phyloP scores from a whole-genome alignment of 2,113 vertebrate genomes.

The Nothobranchius kuhntae region DNA sequence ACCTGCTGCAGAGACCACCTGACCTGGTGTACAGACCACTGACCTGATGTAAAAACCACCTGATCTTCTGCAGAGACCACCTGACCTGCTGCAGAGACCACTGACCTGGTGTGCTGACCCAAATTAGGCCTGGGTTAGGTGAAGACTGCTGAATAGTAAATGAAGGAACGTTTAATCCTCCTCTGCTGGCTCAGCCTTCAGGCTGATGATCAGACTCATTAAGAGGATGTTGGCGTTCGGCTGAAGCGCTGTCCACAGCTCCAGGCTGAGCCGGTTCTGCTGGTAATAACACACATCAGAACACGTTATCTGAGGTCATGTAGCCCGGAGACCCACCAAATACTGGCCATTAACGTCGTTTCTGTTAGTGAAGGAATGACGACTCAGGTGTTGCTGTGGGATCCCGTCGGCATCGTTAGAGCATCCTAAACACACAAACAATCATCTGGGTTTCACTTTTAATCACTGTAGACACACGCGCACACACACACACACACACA shows the following conservation, averaged over 20 bases:
- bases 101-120: slow-evolving; percentile 1
- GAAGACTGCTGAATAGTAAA: slow-evolving; percentile 25
- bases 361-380: not conserved
- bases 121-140: not conserved
- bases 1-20: no score
- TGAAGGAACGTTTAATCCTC: slow-evolving; percentile 47
- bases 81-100: not conserved
- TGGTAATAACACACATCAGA: slow-evolving; percentile 21
- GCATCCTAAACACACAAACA: no score
- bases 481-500: no score
- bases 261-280: slow-evolving; percentile 52
- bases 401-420: no score
- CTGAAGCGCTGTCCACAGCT: slow-evolving; percentile 46
- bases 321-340: slow-evolving; percentile 12
- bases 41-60: no score
- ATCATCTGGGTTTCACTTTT: no score
- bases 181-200: slow-evolving; percentile 26
- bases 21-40: no score
- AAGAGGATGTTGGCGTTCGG: slow-evolving; percentile 40
- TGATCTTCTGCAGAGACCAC: no score
- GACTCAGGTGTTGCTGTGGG: not conserved
- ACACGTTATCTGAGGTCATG: slow-evolving; percentile 19
- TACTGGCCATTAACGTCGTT: not conserved
- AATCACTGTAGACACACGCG: no score
- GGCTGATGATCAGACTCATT: slow-evolving; percentile 56